phyloP scores from a whole-genome alignment of 2,113 vertebrate species.

The Lampris incognitus region DNA sequence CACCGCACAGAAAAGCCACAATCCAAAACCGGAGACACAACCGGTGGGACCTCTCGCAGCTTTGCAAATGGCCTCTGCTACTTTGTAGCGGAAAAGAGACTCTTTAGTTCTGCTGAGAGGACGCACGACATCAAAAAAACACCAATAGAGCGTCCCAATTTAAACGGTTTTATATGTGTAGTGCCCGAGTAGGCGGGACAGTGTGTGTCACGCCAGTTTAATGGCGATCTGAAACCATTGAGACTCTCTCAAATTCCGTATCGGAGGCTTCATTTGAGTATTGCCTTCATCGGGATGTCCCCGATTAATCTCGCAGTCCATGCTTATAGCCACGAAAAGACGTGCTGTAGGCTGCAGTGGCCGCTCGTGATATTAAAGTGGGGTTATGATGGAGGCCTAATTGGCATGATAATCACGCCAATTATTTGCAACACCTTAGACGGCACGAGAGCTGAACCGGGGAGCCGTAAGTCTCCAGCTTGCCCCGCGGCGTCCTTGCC shows the following conservation, averaged over 20 bases:
- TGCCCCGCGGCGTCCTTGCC: constrained; percentile 38
- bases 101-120: constrained; percentile 13
- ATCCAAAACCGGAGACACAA: constrained; percentile 64
- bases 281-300: no score
- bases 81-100: constrained; percentile 39
- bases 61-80: constrained; percentile 62
- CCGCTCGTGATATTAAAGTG: no score
- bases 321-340: no score
- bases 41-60: constrained; percentile 65
- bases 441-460: constrained; percentile 25
- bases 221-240: constrained; percentile 14
- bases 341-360: no score
- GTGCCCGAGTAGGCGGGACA: constrained; percentile 34
- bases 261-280: no score
- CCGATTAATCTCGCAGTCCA: no score
- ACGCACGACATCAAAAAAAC: constrained; percentile 13
- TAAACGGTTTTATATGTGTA: constrained; percentile 38
- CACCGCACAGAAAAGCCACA: constrained; percentile 55
- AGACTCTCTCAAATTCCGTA: no score
- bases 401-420: neutral
- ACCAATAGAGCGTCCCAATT: constrained; percentile 19
- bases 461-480: constrained; percentile 42
- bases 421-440: neutral
- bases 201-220: constrained; percentile 24
- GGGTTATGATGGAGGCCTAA: no score